Conservation (phyloP, 2,888 invertebrate species). For the Lamellibrachia satsuma region DNA sequence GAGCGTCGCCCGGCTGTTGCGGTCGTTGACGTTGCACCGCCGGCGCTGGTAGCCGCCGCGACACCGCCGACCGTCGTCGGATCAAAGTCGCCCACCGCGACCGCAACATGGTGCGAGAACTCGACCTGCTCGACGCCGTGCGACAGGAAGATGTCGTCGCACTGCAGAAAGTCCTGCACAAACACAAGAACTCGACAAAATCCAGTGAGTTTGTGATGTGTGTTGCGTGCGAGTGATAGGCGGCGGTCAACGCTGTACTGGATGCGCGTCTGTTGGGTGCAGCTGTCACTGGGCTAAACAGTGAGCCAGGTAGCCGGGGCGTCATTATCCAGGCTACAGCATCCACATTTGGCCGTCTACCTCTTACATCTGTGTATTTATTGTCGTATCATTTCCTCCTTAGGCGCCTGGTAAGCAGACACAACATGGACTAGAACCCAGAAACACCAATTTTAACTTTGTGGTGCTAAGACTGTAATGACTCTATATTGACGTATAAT, state of each 20-base stretch:
- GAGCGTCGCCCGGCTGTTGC: background rate
- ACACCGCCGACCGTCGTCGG: background rate
- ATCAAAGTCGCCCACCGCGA: background rate
- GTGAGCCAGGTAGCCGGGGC: background rate
- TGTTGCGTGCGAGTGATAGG: background rate
- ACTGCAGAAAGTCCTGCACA: conserved; percentile 7
- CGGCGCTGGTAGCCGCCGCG: background rate
- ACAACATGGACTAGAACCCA: background rate
- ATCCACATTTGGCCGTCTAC: background rate
- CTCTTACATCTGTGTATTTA: background rate
- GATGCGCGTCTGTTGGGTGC: background rate
- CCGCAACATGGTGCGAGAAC: background rate
- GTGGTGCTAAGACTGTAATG: too few species aligned
- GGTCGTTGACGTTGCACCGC: conserved; percentile 13
- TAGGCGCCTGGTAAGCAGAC: background rate
- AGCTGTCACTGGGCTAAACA: conserved; percentile 1
- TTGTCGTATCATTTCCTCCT: background rate
- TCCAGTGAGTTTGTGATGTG: background rate
- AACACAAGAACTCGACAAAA: conserved; percentile 11
- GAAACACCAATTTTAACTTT: too few species aligned
- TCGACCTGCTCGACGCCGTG: background rate
- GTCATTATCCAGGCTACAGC: background rate
- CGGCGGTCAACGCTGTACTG: background rate
- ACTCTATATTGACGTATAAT: too few species aligned
- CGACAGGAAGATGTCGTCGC: background rate